Conservation (phyloP, 2,888 invertebrate species). For the Amphipyra berbera region DNA sequence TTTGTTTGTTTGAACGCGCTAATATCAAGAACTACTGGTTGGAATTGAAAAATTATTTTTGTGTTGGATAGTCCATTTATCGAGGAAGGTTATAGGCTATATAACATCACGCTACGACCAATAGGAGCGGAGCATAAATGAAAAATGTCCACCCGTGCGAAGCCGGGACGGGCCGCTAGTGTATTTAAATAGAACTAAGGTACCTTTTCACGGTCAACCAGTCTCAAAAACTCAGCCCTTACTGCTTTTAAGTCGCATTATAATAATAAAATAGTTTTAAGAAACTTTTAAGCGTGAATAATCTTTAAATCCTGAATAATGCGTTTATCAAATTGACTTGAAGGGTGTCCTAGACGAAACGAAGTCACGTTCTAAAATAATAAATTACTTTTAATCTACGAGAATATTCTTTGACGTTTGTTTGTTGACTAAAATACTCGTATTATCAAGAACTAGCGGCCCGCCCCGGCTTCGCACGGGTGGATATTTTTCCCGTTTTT, state of each 20-base stretch:
- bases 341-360: conserved; percentile 13
- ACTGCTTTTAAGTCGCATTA: conserved; percentile 11
- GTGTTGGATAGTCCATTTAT: too few relatives aligned
- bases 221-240: conserved; percentile 1
- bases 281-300: conserved; percentile 31
- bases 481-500: too few relatives aligned
- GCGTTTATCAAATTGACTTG: conserved; percentile 24
- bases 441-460: conserved; percentile 7
- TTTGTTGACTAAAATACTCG: conserved; percentile 17
- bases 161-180: too few relatives aligned
- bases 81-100: too few relatives aligned
- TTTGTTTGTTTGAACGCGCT: too few relatives aligned
- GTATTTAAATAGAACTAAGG: too few relatives aligned
- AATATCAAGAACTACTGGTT: too few relatives aligned
- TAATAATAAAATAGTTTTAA: conserved; percentile 30
- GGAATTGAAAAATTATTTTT: too few relatives aligned
- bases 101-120: too few relatives aligned
- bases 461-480: too few relatives aligned
- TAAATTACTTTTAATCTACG: conserved; percentile 38
- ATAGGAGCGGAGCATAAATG: too few relatives aligned
- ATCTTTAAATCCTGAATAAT: conserved; percentile 45
- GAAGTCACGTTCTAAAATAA: conserved; percentile 32
- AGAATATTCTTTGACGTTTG: conserved; percentile 14
- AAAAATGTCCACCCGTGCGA: too few relatives aligned
- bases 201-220: conserved; percentile 13